A percentile compares a stretch with the other conserved stretches of the same genome.
Evolutionary conservation across 2,797 vertebrate genomes (phyloP).

Genomic region (Neosilurus hyrtlii): DNA sequence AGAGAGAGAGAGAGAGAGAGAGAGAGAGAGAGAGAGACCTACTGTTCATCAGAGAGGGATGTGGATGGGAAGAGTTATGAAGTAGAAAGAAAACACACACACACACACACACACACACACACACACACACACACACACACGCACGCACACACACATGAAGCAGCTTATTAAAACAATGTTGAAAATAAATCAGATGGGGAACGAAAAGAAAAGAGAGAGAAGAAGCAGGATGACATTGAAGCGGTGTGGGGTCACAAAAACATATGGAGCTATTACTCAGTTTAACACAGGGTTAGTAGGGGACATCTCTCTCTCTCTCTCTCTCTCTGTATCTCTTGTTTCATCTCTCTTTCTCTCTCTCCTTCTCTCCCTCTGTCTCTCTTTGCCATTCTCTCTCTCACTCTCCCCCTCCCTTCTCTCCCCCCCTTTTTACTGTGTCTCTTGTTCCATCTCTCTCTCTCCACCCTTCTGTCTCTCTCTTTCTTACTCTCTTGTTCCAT

Average conservation of each 20-base stretch:
- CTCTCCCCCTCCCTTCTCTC: background rate
- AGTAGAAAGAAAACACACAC: constrained; percentile 28
- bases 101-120: no score
- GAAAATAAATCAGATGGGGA: constrained; percentile 57
- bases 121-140: no score
- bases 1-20: no score
- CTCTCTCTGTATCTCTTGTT: background rate
- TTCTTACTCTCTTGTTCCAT: no score
- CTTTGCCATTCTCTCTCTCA: background rate
- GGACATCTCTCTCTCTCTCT: constrained; percentile 20
- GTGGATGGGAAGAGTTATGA: constrained; percentile 49
- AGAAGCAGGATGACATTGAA: constrained; percentile 39
- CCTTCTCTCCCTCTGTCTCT: constrained; percentile 25
- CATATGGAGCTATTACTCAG: constrained; percentile 55
- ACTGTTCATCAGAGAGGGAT: constrained; percentile 42
- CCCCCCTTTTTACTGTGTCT: constrained; percentile 3
- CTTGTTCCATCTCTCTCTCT: background rate
- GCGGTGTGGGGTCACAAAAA: constrained; percentile 52
- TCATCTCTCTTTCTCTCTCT: background rate
- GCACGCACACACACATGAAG: constrained; percentile 14
- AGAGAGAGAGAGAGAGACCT: constrained; percentile 21
- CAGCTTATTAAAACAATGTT: constrained; percentile 55
- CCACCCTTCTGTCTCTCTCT: background rate
- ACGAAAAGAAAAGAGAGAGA: constrained; percentile 24
- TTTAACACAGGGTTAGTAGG: constrained; percentile 36